Evolutionary conservation across 53 echinoderm and acorn worm species (phyloP).

Genomic region (Antedon mediterranea): DNA sequence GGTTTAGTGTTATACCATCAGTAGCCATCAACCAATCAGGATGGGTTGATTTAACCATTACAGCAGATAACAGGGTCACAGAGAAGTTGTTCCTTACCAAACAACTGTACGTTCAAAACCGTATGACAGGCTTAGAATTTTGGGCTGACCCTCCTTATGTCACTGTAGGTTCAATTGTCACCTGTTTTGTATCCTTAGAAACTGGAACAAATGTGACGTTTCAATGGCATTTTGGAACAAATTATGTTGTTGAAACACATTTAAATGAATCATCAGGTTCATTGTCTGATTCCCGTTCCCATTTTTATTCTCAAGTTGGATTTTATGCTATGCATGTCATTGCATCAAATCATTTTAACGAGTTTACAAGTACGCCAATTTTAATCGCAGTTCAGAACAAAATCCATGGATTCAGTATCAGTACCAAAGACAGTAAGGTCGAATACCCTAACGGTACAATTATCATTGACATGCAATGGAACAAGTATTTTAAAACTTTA

Average conservation of each 20-base stretch:
- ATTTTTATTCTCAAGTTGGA: slow-evolving; percentile 45
- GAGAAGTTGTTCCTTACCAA: slow-evolving; percentile 21
- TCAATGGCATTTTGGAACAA: slow-evolving; percentile 55
- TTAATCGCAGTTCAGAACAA: slow-evolving; percentile 41
- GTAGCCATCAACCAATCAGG: slow-evolving; percentile 37
- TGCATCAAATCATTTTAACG: slow-evolving; percentile 34
- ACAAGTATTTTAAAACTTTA: slow-evolving; percentile 21
- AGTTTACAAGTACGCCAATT: slow-evolving; percentile 17
- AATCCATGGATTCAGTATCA: slow-evolving; percentile 37
- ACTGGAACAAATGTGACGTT: slow-evolving; percentile 41
- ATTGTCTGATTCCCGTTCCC: slow-evolving; percentile 22
- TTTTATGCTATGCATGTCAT: slow-evolving; percentile 45
- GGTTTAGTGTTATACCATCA: slow-evolving; percentile 22
- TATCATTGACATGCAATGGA: slow-evolving; percentile 30
- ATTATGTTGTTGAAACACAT: slow-evolving; percentile 19
- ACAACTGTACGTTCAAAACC: slow-evolving; percentile 40
- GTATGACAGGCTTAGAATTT: slow-evolving; percentile 32
- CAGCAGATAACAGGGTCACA: slow-evolving; percentile 39
- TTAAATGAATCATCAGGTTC: slow-evolving; percentile 10
- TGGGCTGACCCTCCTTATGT: slow-evolving; percentile 50
- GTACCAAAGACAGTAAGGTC: slow-evolving; percentile 17
- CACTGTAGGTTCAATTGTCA: slow-evolving; percentile 27
- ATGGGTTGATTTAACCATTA: slow-evolving; percentile 29
- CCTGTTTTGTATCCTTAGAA: slow-evolving; percentile 25
- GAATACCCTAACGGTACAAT: slow-evolving; percentile 45